Base-by-base conservation (phyloP, 2,888 invertebrate genomes). In the Achlya flavicornis region DNA sequence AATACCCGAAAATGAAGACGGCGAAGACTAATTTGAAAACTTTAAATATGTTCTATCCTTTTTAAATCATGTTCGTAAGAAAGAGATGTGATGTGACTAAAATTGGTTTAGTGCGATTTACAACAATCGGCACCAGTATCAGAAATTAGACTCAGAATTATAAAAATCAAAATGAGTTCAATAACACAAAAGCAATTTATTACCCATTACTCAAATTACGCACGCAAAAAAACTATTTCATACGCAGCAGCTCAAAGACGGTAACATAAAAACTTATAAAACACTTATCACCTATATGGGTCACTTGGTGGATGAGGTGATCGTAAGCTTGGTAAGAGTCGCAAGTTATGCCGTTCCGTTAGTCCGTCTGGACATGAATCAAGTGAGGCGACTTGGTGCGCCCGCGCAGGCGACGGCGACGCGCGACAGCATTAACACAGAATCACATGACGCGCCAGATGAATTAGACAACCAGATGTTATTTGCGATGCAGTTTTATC, bases 291-390 rank as follows among this genome's bases (percentile, higher is more conserved):
- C 19, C 19, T 1, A 53, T 53, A 53, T 53, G 14, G 53, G 53
- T 53, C 53, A 53, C 8, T 19, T 46, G 26, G 53, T 53, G 16
- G 16, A 16, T 7, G n/a, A 46, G 46, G 46, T 46, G 41, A 63
- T 59, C 26, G 59, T 41, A 41, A 41, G 41, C 41, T 41, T 16
- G 19, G 48, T 35, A 35, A 35, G 35, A 35, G 7, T 35, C 26
- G 7, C 16, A 53, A 53, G 53, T 16, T 53, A 53, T 53, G 19
- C 53, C 53, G 53, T 53, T 53, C 53, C 53, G 53, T 53, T 53
- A 53, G 53, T 19, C 16, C 10, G 53, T 53, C 53, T 60, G 60
- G 60, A 53, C 63, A 35, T 59, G 53, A 53, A 16, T 58, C 35
- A 35, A 11, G 19, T 10, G 4, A 53, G 59, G 53, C 60, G 53